phyloP scores from a whole-genome alignment of 1,140 invertebrate species.

The Drosophila nikananu region DNA sequence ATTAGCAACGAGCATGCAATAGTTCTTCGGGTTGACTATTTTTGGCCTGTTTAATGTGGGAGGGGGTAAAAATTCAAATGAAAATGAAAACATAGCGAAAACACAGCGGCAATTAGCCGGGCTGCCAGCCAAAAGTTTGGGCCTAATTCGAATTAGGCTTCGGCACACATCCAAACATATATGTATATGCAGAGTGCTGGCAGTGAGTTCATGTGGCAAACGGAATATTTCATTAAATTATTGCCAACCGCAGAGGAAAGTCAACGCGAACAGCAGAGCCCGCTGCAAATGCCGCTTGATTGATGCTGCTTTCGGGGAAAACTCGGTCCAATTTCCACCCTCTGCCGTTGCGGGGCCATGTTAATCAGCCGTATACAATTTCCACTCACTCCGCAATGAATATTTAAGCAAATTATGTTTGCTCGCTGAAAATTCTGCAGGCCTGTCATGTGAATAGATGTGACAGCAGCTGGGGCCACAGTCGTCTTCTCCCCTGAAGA shows the following conservation, averaged over 20 bases:
- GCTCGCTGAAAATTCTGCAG: constrained; percentile 48
- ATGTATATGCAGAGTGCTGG: constrained; percentile 20
- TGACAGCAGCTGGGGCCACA: constrained; percentile 61
- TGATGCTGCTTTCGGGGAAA: constrained; percentile 54
- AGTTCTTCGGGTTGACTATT: constrained; percentile 32
- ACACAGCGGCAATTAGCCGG: constrained; percentile 57
- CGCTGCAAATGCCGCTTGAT: constrained; percentile 64
- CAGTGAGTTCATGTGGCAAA: constrained; percentile 55
- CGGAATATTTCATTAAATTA: constrained; percentile 79
- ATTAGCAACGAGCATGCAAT: constrained; percentile 64
- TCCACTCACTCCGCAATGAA: constrained; percentile 68
- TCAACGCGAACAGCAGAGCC: constrained; percentile 6
- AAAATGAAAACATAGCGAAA: constrained; percentile 43
- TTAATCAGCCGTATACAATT: constrained; percentile 73
- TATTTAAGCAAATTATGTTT: constrained; percentile 77
- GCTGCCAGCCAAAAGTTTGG: constrained; percentile 58
- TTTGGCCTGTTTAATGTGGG: constrained; percentile 9
- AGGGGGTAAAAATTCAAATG: constrained; percentile 18
- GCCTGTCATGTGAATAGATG: constrained; percentile 44
- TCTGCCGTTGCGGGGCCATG: constrained; percentile 26
- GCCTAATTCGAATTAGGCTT: constrained; percentile 63
- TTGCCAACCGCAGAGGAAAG: constrained; percentile 45
- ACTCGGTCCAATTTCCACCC: constrained; percentile 13
- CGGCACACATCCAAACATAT: background rate
- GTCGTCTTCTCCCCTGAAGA: background rate